Conservation (phyloP, 30 jellyfish, hydroid and myxozoan genomes). For the Mastigias papua region DNA sequence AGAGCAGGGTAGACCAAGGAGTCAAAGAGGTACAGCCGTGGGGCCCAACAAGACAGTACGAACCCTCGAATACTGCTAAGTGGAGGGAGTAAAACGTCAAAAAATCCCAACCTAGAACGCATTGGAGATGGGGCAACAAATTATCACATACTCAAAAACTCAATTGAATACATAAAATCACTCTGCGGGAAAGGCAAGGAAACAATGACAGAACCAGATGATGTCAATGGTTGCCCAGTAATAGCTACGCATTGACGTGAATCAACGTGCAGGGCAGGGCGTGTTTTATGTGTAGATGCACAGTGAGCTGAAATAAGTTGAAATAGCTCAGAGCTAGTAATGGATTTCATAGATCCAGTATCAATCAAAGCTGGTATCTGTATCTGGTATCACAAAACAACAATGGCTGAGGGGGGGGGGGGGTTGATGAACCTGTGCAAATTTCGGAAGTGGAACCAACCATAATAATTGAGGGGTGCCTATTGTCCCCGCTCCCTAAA, state of each 20-base stretch:
- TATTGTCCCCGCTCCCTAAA: constrained; percentile 23
- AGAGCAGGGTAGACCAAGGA: constrained; percentile 7
- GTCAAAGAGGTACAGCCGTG: neutral
- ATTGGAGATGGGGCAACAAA: constrained; percentile 31
- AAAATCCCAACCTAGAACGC: constrained; percentile 60
- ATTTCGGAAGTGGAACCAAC: constrained; percentile 25
- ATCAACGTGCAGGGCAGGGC: constrained; percentile 2
- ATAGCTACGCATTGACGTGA: constrained; percentile 15
- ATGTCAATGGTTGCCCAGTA: constrained; percentile 37
- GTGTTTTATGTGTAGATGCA: constrained; percentile 14
- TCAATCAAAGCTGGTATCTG: neutral
- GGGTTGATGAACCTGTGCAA: neutral
- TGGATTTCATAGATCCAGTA: neutral
- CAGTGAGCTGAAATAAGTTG: constrained; percentile 11
- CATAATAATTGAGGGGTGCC: constrained; percentile 16
- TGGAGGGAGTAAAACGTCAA: constrained; percentile 15
- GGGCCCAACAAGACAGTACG: neutral
- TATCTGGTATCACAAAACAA: neutral
- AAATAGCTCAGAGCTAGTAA: neutral
- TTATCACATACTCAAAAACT: constrained; percentile 37
- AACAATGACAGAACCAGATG: constrained; percentile 10
- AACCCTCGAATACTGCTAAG: constrained; percentile 10
- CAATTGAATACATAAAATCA: constrained; percentile 22
- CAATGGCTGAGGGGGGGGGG: neutral
- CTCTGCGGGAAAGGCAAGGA: constrained; percentile 24